Conservation (phyloP, 1,140 invertebrate genomes). For the Drosophila tani region DNA sequence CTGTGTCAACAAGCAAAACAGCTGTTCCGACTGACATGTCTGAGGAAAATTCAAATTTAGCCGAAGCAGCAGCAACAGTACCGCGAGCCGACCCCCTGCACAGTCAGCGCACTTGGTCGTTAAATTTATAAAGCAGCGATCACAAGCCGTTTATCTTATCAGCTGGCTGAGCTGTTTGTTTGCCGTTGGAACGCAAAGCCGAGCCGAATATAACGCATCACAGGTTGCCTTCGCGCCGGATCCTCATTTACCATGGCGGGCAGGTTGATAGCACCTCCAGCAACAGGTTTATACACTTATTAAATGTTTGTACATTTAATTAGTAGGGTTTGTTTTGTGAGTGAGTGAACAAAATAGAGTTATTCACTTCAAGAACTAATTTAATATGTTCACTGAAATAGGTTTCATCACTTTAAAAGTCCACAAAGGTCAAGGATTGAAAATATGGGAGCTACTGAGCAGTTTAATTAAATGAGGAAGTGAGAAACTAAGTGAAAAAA, state of each 20-base stretch:
- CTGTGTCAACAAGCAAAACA: slow-evolving; percentile 37
- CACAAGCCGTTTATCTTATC: slow-evolving; percentile 68
- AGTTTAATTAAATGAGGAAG: background rate
- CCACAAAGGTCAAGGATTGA: too few relatives aligned
- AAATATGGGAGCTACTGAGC: too few relatives aligned
- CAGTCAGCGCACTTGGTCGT: slow-evolving; percentile 26
- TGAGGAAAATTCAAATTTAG: slow-evolving; percentile 14
- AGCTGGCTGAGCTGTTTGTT: slow-evolving; percentile 51
- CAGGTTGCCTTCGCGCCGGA: background rate
- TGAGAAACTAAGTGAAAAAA: background rate
- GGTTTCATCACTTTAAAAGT: too few relatives aligned
- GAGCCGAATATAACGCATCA: slow-evolving; percentile 6
- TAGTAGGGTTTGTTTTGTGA: background rate
- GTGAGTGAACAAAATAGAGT: too few relatives aligned
- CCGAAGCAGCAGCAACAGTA: slow-evolving; percentile 18
- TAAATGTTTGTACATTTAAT: background rate
- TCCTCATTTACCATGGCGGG: slow-evolving; percentile 16
- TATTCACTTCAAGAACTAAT: too few relatives aligned
- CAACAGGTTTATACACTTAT: background rate
- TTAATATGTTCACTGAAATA: too few relatives aligned
- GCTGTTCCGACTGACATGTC: slow-evolving; percentile 14
- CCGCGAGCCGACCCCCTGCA: background rate
- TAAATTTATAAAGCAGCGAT: slow-evolving; percentile 26
- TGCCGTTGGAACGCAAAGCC: slow-evolving; percentile 27
- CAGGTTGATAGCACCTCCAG: background rate